Evolutionary conservation across 2,113 vertebrate genomes (phyloP).

Genomic region (Hippocampus abdominalis): DNA sequence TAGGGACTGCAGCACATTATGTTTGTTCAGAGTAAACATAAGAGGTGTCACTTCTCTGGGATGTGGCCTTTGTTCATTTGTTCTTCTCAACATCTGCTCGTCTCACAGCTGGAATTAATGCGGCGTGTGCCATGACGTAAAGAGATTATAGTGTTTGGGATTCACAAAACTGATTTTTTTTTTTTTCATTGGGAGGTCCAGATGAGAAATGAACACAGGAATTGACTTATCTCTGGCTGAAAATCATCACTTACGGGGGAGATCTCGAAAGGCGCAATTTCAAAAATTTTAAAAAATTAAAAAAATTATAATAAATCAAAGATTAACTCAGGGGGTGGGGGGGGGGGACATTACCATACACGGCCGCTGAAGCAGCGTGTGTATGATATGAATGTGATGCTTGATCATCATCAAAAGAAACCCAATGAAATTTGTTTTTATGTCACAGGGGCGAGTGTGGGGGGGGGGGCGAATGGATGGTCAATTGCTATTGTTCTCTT

Average conservation of each 20-base stretch:
- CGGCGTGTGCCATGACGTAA: neutral
- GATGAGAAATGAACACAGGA: slow-evolving; percentile 43
- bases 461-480: slow-evolving; percentile 53
- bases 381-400: slow-evolving; percentile 74
- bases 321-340: slow-evolving; percentile 28
- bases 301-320: slow-evolving; percentile 46
- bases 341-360: slow-evolving; percentile 66
- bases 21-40: slow-evolving; percentile 53
- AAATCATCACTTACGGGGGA: slow-evolving; percentile 35
- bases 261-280: slow-evolving; percentile 53
- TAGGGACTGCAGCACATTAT: slow-evolving; percentile 60
- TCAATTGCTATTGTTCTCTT: slow-evolving; percentile 61
- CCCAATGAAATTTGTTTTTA: slow-evolving; percentile 58
- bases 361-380: slow-evolving; percentile 60
- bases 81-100: slow-evolving; percentile 67
- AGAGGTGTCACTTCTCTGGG: slow-evolving; percentile 37
- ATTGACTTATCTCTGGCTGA: slow-evolving; percentile 24
- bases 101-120: slow-evolving; percentile 47
- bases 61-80: slow-evolving; percentile 8
- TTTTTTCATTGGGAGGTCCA: neutral
- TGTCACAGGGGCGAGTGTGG: slow-evolving; percentile 33
- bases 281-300: no score
- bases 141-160: neutral
- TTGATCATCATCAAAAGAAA: slow-evolving; percentile 59
- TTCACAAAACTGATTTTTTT: neutral